A percentile compares a stretch with the other conserved stretches of the same genome.
These are phyloP conservation scores for Oscheius sp. DNA, from an alignment of 2,888 invertebrate species.

Conservation along the genomic window DNA sequence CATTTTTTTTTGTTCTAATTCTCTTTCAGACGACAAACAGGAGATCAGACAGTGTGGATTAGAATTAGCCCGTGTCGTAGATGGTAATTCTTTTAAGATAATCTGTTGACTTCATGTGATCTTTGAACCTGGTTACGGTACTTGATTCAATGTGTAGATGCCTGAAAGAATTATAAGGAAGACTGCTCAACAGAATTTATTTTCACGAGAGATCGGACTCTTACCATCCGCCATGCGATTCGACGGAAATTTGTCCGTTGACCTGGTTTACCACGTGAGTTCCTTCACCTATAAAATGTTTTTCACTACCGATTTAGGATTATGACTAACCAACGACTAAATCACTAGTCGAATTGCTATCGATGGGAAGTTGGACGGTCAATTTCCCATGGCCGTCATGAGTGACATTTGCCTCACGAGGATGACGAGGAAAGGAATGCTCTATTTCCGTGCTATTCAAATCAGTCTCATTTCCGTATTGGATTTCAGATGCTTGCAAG, in stretches of 20 bases:
- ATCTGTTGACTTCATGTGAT: background rate
- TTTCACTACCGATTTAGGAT: background rate
- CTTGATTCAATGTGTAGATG: no score
- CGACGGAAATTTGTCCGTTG: slow-evolving; percentile 8
- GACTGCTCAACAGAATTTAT: slow-evolving; percentile 14
- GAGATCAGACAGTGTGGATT: background rate
- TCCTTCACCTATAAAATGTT: background rate
- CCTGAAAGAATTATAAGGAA: background rate
- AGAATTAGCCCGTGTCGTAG: background rate
- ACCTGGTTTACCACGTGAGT: slow-evolving; percentile 5
- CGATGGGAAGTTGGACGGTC: slow-evolving; percentile 11
- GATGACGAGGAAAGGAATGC: background rate
- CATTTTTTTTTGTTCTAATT: background rate
- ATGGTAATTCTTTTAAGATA: background rate
- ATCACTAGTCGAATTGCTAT: slow-evolving; percentile 7
- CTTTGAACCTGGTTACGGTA: background rate
- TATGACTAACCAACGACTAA: background rate
- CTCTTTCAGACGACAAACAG: background rate
- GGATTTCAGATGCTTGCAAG: slow-evolving; percentile 1
- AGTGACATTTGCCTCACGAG: slow-evolving; percentile 2
- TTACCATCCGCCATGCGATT: slow-evolving; percentile 27
- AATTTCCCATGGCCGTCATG: slow-evolving; percentile 3
- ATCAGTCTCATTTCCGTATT: background rate
- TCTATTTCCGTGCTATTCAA: background rate
- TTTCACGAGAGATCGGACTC: background rate